Evolutionary conservation across 2,888 invertebrate genomes (phyloP), one percentile per base, ranked within the genome.

Genomic region (Clanis bilineata): DNA sequence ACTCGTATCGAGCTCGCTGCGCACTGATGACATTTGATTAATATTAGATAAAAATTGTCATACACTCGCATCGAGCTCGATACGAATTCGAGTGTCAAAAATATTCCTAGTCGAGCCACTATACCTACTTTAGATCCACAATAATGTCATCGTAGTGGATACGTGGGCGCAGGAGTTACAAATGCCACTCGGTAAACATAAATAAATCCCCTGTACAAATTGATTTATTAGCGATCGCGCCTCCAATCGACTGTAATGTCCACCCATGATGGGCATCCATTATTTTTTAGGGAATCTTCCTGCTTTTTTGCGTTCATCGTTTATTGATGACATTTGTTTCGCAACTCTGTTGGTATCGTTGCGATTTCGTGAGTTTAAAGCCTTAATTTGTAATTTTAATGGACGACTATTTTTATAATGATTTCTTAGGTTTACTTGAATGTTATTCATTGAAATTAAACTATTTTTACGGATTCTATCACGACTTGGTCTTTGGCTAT

Each of bases 151-250:
- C 39, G 39, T 22, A 23, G 23, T 36, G 39, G 39, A 56, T 38
- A 6, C 7, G 12, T 44, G 36, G 32, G 62, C 63, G 62, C 57
- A 66, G 66, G 67, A 72, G 77, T 77, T 71, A 79, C 80, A 79
- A 82, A 82, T 79, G 79, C 82, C 79, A 67, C 64, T 63, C 70
- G 70, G 67, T 70, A 73, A 77, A 74, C 72, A 72, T 76, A 82
- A 81, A 84, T 84, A 82, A 80, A 80, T 80, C 76, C 73, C 67
- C 70, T 66, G 71, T 72, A 79, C 73, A 76, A 80, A 85, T 81
- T 83, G 80, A 82, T 85, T 83, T 82, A 83, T 77, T 72, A 68
- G 59, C 66, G 68, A 72, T 73, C 71, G 69, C 70, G 66, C 68
- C 72, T 69, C 64, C 73, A 71, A 74, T 77, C 69, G 68, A 71